These are phyloP conservation scores for Mastigias papua DNA, from an alignment of 30 jellyfish, hydroid and myxozoan genomes.

Conservation along the genomic window DNA sequence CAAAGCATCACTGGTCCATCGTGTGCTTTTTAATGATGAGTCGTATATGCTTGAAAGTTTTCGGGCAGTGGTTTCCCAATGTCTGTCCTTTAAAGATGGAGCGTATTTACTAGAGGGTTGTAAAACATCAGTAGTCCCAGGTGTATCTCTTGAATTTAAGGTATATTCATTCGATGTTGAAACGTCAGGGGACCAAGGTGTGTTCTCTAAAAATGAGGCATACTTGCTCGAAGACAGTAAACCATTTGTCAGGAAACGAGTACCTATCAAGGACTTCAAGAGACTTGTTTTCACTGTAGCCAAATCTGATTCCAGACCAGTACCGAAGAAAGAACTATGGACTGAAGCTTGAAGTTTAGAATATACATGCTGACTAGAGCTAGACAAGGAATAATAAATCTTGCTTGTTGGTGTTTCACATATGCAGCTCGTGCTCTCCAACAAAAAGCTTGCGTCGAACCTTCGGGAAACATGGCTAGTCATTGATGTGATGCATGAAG, in stretches of 20 bases:
- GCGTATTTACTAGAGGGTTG: not conserved
- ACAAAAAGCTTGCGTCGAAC: not conserved
- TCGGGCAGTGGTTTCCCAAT: not conserved
- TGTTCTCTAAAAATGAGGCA: not conserved
- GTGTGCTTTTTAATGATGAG: no score
- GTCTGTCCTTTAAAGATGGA: not conserved
- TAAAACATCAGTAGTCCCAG: not conserved
- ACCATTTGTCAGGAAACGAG: no score
- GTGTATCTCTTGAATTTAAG: not conserved
- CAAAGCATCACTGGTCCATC: no score
- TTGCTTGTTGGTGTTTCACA: not conserved
- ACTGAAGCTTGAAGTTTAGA: not conserved
- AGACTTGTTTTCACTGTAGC: not conserved
- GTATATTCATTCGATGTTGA: not conserved
- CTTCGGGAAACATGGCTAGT: not conserved
- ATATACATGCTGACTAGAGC: not conserved
- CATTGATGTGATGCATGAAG: not conserved
- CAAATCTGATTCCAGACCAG: not conserved
- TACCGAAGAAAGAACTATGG: not conserved
- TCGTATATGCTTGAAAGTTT: not conserved
- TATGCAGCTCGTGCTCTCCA: not conserved
- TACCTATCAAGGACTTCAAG: not conserved
- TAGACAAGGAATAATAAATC: not conserved
- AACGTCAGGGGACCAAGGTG: not conserved
- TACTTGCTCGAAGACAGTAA: not conserved